These are phyloP conservation scores for Aphaenogaster floridana DNA, from an alignment of 1,140 invertebrate genomes.

Conservation along the genomic window DNA sequence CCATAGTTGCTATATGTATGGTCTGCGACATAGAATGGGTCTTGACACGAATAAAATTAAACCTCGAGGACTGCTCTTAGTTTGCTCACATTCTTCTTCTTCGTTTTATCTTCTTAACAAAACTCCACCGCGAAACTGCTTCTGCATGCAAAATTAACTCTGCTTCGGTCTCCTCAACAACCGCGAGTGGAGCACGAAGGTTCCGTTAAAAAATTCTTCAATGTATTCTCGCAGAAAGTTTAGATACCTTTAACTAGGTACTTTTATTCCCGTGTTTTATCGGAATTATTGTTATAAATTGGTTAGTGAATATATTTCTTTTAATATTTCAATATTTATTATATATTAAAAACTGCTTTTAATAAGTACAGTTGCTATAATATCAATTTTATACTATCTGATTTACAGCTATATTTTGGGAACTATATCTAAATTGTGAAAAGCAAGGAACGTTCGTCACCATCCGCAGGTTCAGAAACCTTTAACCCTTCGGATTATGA, in stretches of 20 bases:
- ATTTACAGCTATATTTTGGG: not conserved
- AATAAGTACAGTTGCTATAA: not conserved
- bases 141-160: constrained; percentile 61
- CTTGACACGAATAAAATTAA: constrained; percentile 46
- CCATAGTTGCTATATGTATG: constrained; percentile 44
- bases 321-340: not conserved
- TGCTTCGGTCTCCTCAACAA: constrained; percentile 38
- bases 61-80: constrained; percentile 54
- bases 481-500: not conserved
- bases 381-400: not conserved
- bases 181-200: constrained; percentile 44
- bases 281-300: not conserved
- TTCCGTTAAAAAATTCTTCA: constrained; percentile 40
- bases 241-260: not conserved
- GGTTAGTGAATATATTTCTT: not conserved
- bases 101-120: constrained; percentile 54
- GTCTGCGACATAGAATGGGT: constrained; percentile 46
- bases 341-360: not conserved
- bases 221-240: not conserved
- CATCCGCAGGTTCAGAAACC: not conserved
- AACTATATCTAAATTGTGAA: not conserved
- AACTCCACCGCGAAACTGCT: constrained; percentile 44
- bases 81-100: constrained; percentile 42
- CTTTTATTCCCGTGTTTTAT: not conserved
- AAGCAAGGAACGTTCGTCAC: constrained; percentile 14